Conservation (phyloP, 1,140 invertebrate genomes). For the Aphis gossypii region DNA sequence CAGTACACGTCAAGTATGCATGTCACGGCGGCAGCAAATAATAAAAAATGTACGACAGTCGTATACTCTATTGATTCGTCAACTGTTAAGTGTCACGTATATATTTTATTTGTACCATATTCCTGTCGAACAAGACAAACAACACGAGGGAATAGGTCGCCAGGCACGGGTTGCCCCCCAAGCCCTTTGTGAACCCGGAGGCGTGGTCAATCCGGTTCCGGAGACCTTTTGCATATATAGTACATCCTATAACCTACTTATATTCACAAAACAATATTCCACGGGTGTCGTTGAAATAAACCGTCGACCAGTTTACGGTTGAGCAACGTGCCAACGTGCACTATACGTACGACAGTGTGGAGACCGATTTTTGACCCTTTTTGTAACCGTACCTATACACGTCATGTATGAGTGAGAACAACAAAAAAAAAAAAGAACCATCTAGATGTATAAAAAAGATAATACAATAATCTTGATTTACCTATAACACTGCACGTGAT, state of each 20-base stretch:
- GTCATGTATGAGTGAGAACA: not conserved
- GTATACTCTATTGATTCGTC: constrained; percentile 37
- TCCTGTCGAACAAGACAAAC: constrained; percentile 41
- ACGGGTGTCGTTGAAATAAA: constrained; percentile 17
- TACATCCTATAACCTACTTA: constrained; percentile 31
- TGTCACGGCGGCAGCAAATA: not conserved
- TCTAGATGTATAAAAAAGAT: not conserved
- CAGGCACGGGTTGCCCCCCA: constrained; percentile 29
- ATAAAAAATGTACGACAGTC: not conserved
- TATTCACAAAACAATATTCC: constrained; percentile 8
- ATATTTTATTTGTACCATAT: constrained; percentile 9
- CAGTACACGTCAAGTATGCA: constrained; percentile 6
- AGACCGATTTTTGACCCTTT: constrained; percentile 47
- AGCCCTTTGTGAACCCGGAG: constrained; percentile 30
- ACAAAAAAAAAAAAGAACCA: not conserved
- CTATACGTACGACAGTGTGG: not conserved
- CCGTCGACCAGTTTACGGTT: constrained; percentile 30
- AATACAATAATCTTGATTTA: not conserved
- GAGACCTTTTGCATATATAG: constrained; percentile 36
- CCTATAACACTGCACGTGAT: not conserved
- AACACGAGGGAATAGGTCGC: constrained; percentile 40
- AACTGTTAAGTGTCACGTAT: constrained; percentile 52
- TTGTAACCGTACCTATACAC: not conserved
- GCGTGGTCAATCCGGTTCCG: constrained; percentile 47
- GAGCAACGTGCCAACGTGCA: not conserved